Evolutionary conservation across 2,113 vertebrate species (phyloP).

Genomic region (Heterotilapia buettikoferi): DNA sequence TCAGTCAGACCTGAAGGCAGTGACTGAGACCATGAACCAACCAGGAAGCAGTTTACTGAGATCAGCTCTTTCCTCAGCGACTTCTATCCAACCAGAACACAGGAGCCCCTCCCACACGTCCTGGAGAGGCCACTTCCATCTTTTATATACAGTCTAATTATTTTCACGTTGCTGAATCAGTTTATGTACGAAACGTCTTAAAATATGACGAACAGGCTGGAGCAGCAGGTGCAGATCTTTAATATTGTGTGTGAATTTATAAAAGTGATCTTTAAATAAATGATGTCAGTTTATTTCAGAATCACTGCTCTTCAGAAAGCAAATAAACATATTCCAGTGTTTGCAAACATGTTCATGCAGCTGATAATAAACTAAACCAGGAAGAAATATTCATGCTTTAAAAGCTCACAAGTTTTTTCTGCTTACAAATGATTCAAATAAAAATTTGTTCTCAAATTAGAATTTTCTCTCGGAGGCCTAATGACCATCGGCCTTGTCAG

Average conservation of each 20-base stretch:
- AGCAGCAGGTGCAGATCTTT: neutral
- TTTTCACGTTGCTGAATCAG: neutral
- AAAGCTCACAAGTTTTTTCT: neutral
- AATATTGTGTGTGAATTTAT: neutral
- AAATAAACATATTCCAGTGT: neutral
- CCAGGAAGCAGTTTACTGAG: neutral
- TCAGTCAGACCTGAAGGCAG: neutral
- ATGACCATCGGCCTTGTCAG: neutral
- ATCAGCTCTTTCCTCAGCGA: neutral
- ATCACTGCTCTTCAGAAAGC: neutral
- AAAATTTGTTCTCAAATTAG: neutral
- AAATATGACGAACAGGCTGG: rapidly evolving
- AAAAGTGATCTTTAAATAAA: neutral
- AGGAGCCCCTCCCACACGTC: neutral
- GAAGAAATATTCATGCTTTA: neutral
- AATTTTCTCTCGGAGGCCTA: neutral
- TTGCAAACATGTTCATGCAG: too few species aligned
- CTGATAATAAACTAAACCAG: neutral
- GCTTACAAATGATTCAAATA: neutral
- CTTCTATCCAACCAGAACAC: neutral
- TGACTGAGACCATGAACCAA: neutral
- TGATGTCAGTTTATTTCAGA: neutral
- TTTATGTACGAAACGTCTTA: neutral
- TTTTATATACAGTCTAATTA: neutral
- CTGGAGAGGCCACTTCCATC: neutral